phyloP scores from a whole-genome alignment of 2,888 invertebrate genomes.

The Platyscelio sp. region DNA sequence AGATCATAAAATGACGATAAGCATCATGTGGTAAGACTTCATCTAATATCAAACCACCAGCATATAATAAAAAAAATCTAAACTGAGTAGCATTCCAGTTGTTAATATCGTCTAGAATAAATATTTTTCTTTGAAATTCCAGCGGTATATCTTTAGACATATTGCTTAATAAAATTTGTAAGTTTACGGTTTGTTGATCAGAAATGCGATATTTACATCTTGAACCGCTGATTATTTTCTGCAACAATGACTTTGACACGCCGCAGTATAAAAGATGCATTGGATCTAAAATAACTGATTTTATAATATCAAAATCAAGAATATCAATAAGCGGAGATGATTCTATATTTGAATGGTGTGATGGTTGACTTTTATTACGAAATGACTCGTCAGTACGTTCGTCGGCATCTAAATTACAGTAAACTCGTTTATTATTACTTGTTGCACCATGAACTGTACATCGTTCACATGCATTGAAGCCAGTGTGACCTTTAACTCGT shows the following conservation, averaged over 20 bases:
- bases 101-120: neutral
- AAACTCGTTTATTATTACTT: constrained; percentile 36
- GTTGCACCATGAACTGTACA: constrained; percentile 40
- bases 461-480: constrained; percentile 44
- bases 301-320: constrained; percentile 9
- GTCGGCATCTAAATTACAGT: neutral
- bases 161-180: no score
- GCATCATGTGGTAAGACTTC: neutral
- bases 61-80: constrained; percentile 9
- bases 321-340: constrained; percentile 15
- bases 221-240: constrained; percentile 13
- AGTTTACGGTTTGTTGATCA: neutral
- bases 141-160: neutral
- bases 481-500: constrained; percentile 26
- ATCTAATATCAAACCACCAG: neutral
- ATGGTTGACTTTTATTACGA: constrained; percentile 18
- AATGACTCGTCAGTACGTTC: constrained; percentile 34
- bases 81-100: constrained; percentile 11
- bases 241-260: constrained; percentile 4
- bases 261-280: constrained; percentile 17
- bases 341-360: constrained; percentile 1
- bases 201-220: constrained; percentile 17
- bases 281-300: constrained; percentile 19
- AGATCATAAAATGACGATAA: neutral
- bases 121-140: constrained; percentile 4